Evolutionary conservation across 2,888 invertebrate genomes (phyloP), one percentile per base, ranked within the genome.

Genomic region (Myathropa florea): DNA sequence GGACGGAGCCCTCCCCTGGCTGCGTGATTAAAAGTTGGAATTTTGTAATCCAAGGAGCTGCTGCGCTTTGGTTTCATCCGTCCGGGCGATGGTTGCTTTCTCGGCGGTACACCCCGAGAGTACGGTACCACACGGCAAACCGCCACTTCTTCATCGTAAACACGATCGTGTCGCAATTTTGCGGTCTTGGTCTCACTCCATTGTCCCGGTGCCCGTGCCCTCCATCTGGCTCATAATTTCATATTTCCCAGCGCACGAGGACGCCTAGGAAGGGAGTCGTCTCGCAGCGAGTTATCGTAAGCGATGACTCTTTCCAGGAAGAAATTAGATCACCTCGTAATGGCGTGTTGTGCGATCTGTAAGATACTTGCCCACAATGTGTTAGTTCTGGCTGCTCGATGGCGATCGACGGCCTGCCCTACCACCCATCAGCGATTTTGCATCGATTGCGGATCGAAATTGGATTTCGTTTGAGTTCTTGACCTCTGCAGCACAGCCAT

Each of bases 311-410:
- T 75, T 86, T 86, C 86, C 82, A 83, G 78, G 86, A 86, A 86
- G 83, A 79, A 86, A 86, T 86, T 86, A 83, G 86, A 86, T 86
- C 86, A 83, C 83, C 78, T 78, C 83, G 75, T 79, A 79, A 86
- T 83, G 86, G 86, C 70, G 82, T 82, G 84, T 81, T 71, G 70
- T 67, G 57, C 63, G 75, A 78, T 78, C 78, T 30, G 33, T 71
- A 39, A 80, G 77, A 85, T 82, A 60, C 53, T 26, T 55, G 53
- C 23, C 33, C 26, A 60, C 57, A 53, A 77, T 70, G 59, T 77
- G 76, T 81, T 68, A 61, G 61, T 18, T 67, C 46, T 72, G 71
- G 80, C 71, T 67, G 18, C 67, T 36, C 55, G 33, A 33, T 33
- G 33, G 26, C 64, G 4, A 68, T 68, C 60, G 68, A 61, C 68